Percentiles rank a stretch among this genome's conserved stretches.
Evolutionary conservation across 64 coral and sea anemone genomes (phyloP).

Genomic region (Porites australiensis): DNA sequence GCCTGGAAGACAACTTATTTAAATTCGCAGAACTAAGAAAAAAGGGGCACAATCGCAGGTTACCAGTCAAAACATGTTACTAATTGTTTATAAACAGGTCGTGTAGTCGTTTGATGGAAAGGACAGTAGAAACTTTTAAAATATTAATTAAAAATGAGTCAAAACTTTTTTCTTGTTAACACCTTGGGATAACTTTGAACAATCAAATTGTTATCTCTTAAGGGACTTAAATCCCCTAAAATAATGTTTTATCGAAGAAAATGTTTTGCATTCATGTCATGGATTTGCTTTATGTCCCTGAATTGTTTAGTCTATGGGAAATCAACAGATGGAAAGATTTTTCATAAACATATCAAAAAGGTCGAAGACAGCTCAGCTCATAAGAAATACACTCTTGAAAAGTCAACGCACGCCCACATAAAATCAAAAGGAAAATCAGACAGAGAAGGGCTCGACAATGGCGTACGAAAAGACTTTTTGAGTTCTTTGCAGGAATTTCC

Average conservation of each 20-base stretch:
- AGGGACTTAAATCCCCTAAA: not conserved
- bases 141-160: slow-evolving; percentile 22
- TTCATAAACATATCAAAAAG: slow-evolving; percentile 22
- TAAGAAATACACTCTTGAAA: not conserved
- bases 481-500: not conserved
- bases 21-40: not conserved
- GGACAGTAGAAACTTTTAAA: not conserved
- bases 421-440: not conserved
- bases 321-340: not conserved
- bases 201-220: not conserved
- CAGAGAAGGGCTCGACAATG: not conserved
- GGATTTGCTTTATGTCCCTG: not conserved
- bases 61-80: not conserved
- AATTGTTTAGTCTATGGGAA: not conserved
- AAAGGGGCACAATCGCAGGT: not conserved
- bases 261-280: not conserved
- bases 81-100: slow-evolving; percentile 44
- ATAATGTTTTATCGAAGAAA: not conserved
- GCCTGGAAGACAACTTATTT: too few species aligned
- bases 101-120: not conserved
- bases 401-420: too few species aligned
- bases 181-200: not conserved
- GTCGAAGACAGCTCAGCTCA: not conserved
- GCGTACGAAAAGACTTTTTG: not conserved
- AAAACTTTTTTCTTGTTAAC: not conserved